Conservation (phyloP, 2,888 invertebrate genomes). For the Cetonia aurata region DNA sequence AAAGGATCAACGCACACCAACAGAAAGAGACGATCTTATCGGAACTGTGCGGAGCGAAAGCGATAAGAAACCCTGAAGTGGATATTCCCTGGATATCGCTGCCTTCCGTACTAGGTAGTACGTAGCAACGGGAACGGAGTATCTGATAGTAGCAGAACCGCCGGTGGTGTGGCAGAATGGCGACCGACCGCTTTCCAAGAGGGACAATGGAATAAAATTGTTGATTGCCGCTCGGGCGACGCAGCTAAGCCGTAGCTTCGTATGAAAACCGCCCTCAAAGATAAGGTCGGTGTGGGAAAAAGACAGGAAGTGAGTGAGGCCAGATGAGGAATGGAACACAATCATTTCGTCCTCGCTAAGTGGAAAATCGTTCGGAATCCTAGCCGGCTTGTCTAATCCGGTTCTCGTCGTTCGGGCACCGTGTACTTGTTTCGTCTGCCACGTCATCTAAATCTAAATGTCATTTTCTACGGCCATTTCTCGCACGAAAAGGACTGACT, state of each 20-base stretch:
- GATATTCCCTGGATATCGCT: too few relatives aligned
- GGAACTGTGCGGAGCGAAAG: too few relatives aligned
- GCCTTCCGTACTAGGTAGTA: too few relatives aligned
- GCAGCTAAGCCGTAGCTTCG: not conserved
- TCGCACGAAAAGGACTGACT: not conserved
- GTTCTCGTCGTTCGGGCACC: constrained; percentile 10
- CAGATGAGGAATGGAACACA: not conserved
- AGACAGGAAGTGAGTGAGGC: not conserved
- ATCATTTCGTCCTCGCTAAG: constrained; percentile 13
- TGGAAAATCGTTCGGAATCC: constrained; percentile 28
- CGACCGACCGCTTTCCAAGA: not conserved
- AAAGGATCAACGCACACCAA: too few relatives aligned
- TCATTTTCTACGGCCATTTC: constrained; percentile 33
- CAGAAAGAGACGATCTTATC: too few relatives aligned
- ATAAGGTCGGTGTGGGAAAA: not conserved
- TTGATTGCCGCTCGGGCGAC: constrained; percentile 11
- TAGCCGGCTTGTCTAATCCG: constrained; percentile 26
- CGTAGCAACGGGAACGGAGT: not conserved
- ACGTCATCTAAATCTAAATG: constrained; percentile 38
- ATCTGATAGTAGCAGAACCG: not conserved
- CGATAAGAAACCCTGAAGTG: too few relatives aligned
- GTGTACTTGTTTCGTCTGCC: constrained; percentile 31
- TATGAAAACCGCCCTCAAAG: constrained; percentile 6
- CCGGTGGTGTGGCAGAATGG: too few relatives aligned
- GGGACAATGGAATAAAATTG: constrained; percentile 34